These are phyloP conservation scores for Argyrosomus japonicus DNA, from an alignment of 2,113 vertebrate genomes.

Conservation along the genomic window DNA sequence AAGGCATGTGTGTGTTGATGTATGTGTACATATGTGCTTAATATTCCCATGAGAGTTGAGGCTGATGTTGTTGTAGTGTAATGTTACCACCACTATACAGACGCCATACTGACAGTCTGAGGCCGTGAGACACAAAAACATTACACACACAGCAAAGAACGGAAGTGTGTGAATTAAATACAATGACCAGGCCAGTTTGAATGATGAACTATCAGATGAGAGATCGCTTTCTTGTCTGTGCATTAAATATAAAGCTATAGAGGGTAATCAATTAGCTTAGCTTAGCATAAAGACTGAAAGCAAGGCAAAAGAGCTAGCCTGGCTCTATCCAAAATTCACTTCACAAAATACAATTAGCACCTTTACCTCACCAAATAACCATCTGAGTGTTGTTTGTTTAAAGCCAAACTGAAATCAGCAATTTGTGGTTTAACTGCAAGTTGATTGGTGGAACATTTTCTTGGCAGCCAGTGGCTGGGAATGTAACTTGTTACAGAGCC, in stretches of 20 bases:
- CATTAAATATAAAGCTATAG: not conserved
- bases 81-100: slow-evolving; percentile 10
- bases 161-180: not conserved
- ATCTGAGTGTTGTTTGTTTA: too few relatives aligned
- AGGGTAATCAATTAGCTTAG: not conserved
- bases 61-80: slow-evolving; percentile 23
- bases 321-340: not conserved
- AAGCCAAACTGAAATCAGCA: not conserved
- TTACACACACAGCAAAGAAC: not conserved
- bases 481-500: not conserved
- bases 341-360: not conserved
- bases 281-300: not conserved
- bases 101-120: slow-evolving; percentile 18
- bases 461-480: too few relatives aligned
- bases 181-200: not conserved
- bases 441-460: not conserved
- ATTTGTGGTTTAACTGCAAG: too few relatives aligned
- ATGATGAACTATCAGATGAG: not conserved
- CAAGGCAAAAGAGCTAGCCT: not conserved
- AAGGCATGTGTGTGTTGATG: slow-evolving; percentile 20
- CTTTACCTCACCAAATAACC: too few relatives aligned
- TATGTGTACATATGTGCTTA: slow-evolving; percentile 18
- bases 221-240: too few relatives aligned
- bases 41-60: slow-evolving; percentile 15
- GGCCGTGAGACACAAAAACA: not conserved